Conservation (phyloP, 2,888 invertebrate genomes). For the Cetonia aurata region DNA sequence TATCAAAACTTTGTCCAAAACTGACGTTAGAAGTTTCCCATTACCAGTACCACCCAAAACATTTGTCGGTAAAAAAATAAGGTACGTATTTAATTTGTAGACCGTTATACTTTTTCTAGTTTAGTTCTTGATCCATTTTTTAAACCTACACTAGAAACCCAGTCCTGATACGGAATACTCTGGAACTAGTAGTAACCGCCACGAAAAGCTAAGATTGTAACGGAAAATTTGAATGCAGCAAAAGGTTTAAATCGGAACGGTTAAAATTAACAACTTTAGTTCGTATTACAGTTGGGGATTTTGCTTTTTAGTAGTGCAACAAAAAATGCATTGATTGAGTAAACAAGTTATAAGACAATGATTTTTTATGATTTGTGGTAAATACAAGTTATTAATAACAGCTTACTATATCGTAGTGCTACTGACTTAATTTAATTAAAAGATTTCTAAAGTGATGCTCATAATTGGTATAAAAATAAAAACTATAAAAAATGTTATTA, state of each 20-base stretch:
- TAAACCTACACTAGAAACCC: neutral
- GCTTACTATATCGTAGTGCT: too few relatives aligned
- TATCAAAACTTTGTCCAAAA: slow-evolving; percentile 26
- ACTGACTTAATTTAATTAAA: too few relatives aligned
- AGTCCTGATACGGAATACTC: neutral
- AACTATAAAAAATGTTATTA: too few relatives aligned
- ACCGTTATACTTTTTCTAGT: slow-evolving; percentile 22
- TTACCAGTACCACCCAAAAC: neutral
- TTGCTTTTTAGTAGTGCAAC: too few relatives aligned
- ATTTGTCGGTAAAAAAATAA: neutral
- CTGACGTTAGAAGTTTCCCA: slow-evolving; percentile 16
- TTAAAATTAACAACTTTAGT: too few relatives aligned
- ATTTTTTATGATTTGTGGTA: too few relatives aligned
- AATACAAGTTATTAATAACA: too few relatives aligned
- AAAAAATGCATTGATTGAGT: too few relatives aligned
- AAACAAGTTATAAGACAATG: too few relatives aligned
- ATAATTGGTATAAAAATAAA: too few relatives aligned
- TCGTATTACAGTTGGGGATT: too few relatives aligned
- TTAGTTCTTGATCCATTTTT: neutral
- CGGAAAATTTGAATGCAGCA: neutral
- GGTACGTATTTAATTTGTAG: slow-evolving; percentile 2
- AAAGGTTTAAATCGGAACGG: neutral
- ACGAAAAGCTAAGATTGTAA: neutral
- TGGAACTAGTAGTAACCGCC: neutral
- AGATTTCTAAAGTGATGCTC: too few relatives aligned